Conservation (phyloP, 2,797 vertebrate genomes). For the Onychomys arenicola region DNA sequence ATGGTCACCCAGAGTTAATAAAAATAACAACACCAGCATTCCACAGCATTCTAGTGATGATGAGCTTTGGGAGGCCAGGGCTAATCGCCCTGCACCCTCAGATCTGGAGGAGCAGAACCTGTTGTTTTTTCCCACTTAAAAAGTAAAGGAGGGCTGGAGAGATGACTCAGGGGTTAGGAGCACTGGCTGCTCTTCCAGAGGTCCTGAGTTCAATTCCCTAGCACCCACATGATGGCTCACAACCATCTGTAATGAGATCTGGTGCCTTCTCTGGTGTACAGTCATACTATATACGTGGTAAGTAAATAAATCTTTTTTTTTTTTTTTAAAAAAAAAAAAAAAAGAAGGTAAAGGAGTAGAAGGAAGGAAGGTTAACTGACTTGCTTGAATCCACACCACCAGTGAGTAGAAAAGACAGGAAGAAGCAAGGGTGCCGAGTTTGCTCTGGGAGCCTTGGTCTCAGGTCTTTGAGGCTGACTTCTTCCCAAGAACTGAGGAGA, state of each 20-base stretch:
- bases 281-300: too few relatives aligned
- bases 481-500: background rate
- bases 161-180: too few relatives aligned
- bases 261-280: too few relatives aligned
- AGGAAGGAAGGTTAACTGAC: slow-evolving; percentile 11
- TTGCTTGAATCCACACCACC: background rate
- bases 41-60: background rate
- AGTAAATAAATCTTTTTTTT: too few relatives aligned
- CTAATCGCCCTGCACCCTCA: background rate
- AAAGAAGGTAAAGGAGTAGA: background rate
- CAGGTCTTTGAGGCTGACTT: background rate
- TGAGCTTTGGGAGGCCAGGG: background rate
- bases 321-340: too few relatives aligned
- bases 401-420: background rate
- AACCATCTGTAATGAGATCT: too few relatives aligned
- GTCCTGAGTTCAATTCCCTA: too few relatives aligned
- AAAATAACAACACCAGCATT: background rate
- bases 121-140: background rate
- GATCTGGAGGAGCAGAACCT: background rate
- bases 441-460: background rate
- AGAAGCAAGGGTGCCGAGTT: background rate
- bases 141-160: background rate
- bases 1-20: background rate
- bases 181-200: too few relatives aligned
- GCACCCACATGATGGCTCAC: too few relatives aligned